Evolutionary conservation across 1,140 invertebrate genomes (phyloP).

Genomic region (Drosophila takahashii): DNA sequence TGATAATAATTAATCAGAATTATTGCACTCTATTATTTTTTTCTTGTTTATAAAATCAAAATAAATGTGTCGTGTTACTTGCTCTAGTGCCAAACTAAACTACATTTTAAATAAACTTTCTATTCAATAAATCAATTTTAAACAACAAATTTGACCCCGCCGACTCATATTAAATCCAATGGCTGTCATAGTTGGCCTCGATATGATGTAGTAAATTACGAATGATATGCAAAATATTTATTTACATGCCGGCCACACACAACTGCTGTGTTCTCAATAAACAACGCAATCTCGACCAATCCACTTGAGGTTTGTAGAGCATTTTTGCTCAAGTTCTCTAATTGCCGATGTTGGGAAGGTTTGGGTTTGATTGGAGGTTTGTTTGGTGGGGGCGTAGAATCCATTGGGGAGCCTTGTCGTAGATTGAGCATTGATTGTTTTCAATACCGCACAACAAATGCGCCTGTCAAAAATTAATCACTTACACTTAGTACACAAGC

Average conservation of each 20-base stretch:
- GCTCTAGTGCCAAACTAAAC: no score
- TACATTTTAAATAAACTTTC: background rate
- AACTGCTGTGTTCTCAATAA: constrained; percentile 26
- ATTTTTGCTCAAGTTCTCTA: constrained; percentile 38
- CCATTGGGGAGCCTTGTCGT: constrained; percentile 57
- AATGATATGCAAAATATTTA: constrained; percentile 45
- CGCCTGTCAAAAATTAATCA: constrained; percentile 81
- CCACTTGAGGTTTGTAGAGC: constrained; percentile 34
- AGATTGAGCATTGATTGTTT: constrained; percentile 80
- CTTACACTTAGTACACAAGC: constrained; percentile 73
- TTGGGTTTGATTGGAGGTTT: background rate
- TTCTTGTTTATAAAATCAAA: no score
- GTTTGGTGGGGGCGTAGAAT: background rate
- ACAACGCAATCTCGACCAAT: constrained; percentile 31
- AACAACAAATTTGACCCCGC: constrained; percentile 7
- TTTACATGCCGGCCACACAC: constrained; percentile 20
- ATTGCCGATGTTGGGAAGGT: constrained; percentile 12
- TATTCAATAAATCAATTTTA: background rate
- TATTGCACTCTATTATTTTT: no score
- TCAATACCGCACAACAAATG: constrained; percentile 78
- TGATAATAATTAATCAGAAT: no score
- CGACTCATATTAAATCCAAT: constrained; percentile 5
- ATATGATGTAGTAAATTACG: constrained; percentile 21
- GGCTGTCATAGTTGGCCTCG: constrained; percentile 27
- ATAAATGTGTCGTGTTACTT: no score